phyloP scores from a whole-genome alignment of 2,113 vertebrate genomes.

The Scomber colias region DNA sequence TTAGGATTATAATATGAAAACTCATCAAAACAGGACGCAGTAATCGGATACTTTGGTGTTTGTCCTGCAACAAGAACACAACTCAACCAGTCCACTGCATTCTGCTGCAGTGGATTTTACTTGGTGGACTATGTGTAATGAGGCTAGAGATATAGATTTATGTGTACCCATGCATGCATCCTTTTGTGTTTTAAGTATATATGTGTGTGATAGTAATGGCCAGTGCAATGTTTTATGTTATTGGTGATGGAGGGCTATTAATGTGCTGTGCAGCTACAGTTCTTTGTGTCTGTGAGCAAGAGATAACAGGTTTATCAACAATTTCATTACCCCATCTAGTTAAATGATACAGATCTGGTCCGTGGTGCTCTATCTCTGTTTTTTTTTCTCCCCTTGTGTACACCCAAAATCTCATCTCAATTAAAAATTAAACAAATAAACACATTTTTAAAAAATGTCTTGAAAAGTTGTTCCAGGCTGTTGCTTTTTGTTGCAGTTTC shows the following conservation, averaged over 20 bases:
- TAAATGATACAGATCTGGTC: constrained; percentile 75
- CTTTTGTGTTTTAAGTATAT: constrained; percentile 32
- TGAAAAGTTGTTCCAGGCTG: constrained; percentile 28
- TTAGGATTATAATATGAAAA: constrained; percentile 4
- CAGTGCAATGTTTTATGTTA: constrained; percentile 45
- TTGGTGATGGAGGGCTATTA: constrained; percentile 48
- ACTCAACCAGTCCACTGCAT: neutral
- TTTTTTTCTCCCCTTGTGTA: neutral
- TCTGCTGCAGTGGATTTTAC: constrained; percentile 20
- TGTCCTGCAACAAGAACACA: neutral
- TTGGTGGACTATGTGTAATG: neutral
- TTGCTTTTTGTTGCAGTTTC: constrained; percentile 19
- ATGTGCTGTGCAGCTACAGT: constrained; percentile 43
- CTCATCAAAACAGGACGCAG: neutral
- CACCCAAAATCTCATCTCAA: constrained; percentile 36
- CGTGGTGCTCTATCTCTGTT: constrained; percentile 9
- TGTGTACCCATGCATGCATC: constrained; percentile 32
- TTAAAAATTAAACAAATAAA: constrained; percentile 12
- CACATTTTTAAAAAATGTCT: neutral
- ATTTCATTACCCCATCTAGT: constrained; percentile 66
- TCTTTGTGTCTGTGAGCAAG: constrained; percentile 57
- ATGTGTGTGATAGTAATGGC: constrained; percentile 18
- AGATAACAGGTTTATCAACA: constrained; percentile 76
- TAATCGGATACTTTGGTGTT: neutral
- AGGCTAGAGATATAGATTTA: constrained; percentile 25